Percentiles rank a stretch among this genome's conserved stretches.
Conservation (phyloP, 2,888 invertebrate species). For the Acanthosepion lycidas region DNA sequence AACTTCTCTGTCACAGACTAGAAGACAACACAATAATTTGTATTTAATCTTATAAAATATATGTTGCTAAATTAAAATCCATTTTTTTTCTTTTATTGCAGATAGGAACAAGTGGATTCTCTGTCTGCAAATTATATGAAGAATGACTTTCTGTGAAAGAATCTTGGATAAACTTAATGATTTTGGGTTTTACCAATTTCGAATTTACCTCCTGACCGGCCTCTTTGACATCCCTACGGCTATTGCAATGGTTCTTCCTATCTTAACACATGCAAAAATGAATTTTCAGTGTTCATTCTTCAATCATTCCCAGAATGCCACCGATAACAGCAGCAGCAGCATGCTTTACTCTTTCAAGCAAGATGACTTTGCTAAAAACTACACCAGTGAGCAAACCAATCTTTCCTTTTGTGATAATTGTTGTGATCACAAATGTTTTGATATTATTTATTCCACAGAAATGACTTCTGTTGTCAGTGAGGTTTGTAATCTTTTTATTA, state of each 20-base stretch:
- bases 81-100: background rate
- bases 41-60: no score
- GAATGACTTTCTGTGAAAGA: conserved; percentile 69
- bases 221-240: conserved; percentile 72
- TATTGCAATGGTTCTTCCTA: conserved; percentile 71
- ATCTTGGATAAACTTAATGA: conserved; percentile 65
- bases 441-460: conserved; percentile 56
- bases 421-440: conserved; percentile 53
- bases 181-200: conserved; percentile 70
- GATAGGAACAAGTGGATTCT: background rate
- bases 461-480: conserved; percentile 69
- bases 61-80: no score
- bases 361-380: background rate
- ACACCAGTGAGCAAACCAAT: background rate
- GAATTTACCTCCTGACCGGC: conserved; percentile 70
- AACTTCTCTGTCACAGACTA: no score
- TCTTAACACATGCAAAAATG: conserved; percentile 65
- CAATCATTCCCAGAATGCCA: background rate
- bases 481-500: conserved; percentile 57
- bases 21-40: no score
- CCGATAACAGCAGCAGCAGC: background rate
- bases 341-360: background rate
- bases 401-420: background rate
- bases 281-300: conserved; percentile 61
- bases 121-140: background rate